Evolutionary conservation across 2,797 vertebrate genomes (phyloP), one percentile per base, ranked within the genome.

Genomic region (Pseudochirops cupreus): DNA sequence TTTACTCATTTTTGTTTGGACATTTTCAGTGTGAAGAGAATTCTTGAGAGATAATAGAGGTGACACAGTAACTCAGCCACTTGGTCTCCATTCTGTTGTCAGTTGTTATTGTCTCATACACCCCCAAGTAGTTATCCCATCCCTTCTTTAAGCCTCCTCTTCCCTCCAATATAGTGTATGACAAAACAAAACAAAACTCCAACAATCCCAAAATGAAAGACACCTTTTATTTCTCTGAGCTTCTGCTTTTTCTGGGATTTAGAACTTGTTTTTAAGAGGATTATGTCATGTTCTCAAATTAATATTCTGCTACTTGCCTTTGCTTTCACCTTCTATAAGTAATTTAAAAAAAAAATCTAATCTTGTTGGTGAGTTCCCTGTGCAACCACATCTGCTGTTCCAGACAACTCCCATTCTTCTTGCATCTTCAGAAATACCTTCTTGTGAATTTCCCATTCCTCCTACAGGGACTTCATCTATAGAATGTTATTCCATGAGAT

Each of bases 81-180:
- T 21, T 39, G 33, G 13, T 16, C 14, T 67, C 33, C n/a, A 39
- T 13, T 74, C 16, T 39, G n/a, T 39, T 39, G 18, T 74, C 67
- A 21, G 16, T 21, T 10, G 16, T 39, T n/a, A 74, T 24, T 74
- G 18, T 39, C n/a, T 39, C 16, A 39, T n/a, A n/a, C 4, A 21
- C 18, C 18, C n/a, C 67, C 16, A 21, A 74, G n/a, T 5, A 74
- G 67, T 7, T 16, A 74, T 39, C 18, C 33, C n/a, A 74, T 74
- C 67, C 67, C 1, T 39, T 74, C 67, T 74, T 39, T 21, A 5
- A 18, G 33, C 13, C 59, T n/a, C 31, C 31, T n/a, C 12, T 67
- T 67, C 59, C 18, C 5, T 74, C 97, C 96, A 92, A 39, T 39
- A 74, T 74, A 21, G 18, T 74, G 1, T 39, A 74, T 39, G 31